phyloP scores from a whole-genome alignment of 2,113 vertebrate genomes.

The Python bivittatus region DNA sequence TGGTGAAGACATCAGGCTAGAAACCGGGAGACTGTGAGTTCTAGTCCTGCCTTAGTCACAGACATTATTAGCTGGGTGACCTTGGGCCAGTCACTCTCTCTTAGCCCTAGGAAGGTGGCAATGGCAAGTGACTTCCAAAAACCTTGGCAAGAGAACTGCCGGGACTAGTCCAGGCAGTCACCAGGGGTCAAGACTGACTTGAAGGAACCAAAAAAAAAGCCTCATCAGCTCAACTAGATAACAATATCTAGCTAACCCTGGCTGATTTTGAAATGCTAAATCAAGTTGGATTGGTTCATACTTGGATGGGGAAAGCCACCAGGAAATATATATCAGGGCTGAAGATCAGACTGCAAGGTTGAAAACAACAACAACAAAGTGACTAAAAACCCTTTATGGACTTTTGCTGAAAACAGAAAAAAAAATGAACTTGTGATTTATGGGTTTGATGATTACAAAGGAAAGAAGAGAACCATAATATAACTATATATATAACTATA shows the following conservation, averaged over 20 bases:
- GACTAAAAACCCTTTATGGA: not conserved
- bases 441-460: not conserved
- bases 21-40: not conserved
- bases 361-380: not conserved
- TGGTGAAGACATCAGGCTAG: not conserved
- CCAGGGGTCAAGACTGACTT: not conserved
- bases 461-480: not conserved
- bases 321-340: not conserved
- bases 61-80: not conserved
- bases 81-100: not conserved
- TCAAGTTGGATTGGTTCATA: not conserved
- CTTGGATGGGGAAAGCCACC: not conserved
- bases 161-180: not conserved
- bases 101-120: not conserved
- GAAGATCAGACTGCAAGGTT: not conserved
- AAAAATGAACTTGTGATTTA: not conserved
- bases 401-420: not conserved
- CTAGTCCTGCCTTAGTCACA: not conserved
- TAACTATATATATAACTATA: too few relatives aligned
- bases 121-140: not conserved
- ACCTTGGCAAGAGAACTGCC: not conserved
- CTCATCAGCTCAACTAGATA: not conserved
- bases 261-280: not conserved
- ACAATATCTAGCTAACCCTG: not conserved
- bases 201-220: not conserved